Evolutionary conservation across 2,888 invertebrate genomes (phyloP).

Genomic region (Rotaria macrura): DNA sequence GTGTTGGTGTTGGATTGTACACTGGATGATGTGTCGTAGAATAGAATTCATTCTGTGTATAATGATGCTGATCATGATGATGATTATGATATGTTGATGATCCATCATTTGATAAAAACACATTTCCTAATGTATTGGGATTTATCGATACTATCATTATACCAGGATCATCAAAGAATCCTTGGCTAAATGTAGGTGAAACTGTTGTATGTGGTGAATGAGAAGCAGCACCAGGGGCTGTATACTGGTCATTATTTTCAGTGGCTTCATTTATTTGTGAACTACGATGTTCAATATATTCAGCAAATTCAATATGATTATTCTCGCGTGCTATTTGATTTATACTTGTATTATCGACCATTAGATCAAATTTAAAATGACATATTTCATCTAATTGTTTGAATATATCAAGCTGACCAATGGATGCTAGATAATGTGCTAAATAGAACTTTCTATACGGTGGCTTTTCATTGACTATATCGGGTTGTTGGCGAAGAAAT

Average conservation of each 20-base stretch:
- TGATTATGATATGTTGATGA: background rate
- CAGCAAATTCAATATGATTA: slow-evolving; percentile 9
- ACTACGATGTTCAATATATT: background rate
- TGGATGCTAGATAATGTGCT: background rate
- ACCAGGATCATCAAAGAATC: background rate
- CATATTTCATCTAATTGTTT: background rate
- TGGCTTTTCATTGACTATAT: slow-evolving; percentile 14
- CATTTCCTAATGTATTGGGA: background rate
- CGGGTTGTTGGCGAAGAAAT: background rate
- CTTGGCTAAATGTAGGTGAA: background rate
- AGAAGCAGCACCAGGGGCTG: background rate
- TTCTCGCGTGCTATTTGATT: background rate
- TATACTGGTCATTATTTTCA: background rate
- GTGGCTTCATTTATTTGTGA: background rate
- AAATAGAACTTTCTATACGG: background rate
- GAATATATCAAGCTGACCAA: background rate
- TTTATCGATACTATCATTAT: background rate
- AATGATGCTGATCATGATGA: background rate
- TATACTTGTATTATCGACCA: background rate
- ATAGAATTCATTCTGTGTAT: no score
- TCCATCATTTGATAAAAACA: background rate
- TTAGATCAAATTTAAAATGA: background rate
- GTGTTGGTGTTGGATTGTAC: background rate
- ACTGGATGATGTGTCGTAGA: background rate
- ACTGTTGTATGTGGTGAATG: background rate